These are phyloP conservation scores for Poeciliopsis occidentalis DNA, from an alignment of 2,113 vertebrate species.

Conservation along the genomic window DNA sequence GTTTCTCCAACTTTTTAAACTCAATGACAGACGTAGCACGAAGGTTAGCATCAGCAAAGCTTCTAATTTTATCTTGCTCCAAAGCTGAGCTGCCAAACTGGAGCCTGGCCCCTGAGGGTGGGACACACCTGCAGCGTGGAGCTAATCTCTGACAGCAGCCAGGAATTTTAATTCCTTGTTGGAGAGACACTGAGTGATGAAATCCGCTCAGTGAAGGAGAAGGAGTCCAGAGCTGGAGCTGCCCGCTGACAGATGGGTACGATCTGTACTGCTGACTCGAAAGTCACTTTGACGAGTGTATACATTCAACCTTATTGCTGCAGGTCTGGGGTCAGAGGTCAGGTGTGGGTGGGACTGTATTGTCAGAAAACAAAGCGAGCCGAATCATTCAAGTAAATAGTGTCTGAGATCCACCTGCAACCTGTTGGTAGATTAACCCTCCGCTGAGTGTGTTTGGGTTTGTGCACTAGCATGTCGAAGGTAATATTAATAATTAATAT, in stretches of 20 bases:
- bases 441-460: too few species aligned
- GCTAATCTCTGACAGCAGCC: conserved; percentile 2
- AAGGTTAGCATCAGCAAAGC: background rate
- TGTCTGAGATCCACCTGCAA: too few species aligned
- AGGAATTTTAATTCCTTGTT: conserved; percentile 4
- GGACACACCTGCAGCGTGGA: background rate
- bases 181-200: background rate
- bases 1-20: too few species aligned
- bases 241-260: background rate
- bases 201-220: background rate
- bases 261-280: background rate
- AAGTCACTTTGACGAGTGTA: background rate
- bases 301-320: background rate
- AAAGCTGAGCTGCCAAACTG: background rate
- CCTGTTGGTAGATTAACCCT: too few species aligned
- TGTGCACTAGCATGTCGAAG: too few species aligned
- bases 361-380: background rate
- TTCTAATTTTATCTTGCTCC: background rate
- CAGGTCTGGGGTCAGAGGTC: background rate
- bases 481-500: too few species aligned
- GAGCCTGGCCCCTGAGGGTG: background rate
- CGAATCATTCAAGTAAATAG: background rate
- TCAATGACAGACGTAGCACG: background rate
- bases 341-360: background rate
- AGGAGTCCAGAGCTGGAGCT: background rate